phyloP scores from a whole-genome alignment of 1,140 invertebrate genomes.

The Oncopodura yosiiana region DNA sequence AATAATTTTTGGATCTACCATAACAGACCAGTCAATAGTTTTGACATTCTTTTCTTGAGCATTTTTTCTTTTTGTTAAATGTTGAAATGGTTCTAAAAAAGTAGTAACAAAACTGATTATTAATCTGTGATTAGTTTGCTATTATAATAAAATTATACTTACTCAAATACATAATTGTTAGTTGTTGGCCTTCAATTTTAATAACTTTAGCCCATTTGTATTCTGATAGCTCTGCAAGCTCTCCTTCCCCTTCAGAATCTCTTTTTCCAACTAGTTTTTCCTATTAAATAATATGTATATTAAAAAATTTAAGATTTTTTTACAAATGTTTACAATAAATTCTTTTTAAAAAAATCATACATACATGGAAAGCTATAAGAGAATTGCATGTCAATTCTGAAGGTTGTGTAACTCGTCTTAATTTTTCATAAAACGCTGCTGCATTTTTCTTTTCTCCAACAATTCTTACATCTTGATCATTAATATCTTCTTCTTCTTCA shows the following conservation, averaged over 20 bases:
- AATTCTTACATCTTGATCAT: conserved; percentile 5
- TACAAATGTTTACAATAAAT: no score
- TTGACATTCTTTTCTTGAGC: not conserved
- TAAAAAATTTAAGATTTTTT: no score
- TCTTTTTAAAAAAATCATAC: no score
- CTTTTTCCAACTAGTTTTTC: conserved; percentile 5
- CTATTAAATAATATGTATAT: not conserved
- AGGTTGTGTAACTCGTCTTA: not conserved
- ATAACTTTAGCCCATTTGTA: conserved; percentile 6
- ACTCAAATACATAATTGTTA: no score
- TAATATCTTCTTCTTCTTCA: no score
- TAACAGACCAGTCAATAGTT: not conserved
- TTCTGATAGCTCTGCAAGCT: not conserved
- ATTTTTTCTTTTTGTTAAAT: not conserved
- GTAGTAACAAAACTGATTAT: not conserved
- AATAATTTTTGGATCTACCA: no score
- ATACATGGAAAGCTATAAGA: conserved; percentile 10
- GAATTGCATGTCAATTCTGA: not conserved
- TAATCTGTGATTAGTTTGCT: no score
- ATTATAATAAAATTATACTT: no score
- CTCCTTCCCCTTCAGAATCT: conserved; percentile 10
- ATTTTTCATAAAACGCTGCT: not conserved
- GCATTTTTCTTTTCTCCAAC: not conserved
- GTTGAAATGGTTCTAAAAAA: not conserved
- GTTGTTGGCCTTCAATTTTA: not conserved